Conservation (phyloP, 2,888 invertebrate genomes). For the Cheilosia pagana region DNA sequence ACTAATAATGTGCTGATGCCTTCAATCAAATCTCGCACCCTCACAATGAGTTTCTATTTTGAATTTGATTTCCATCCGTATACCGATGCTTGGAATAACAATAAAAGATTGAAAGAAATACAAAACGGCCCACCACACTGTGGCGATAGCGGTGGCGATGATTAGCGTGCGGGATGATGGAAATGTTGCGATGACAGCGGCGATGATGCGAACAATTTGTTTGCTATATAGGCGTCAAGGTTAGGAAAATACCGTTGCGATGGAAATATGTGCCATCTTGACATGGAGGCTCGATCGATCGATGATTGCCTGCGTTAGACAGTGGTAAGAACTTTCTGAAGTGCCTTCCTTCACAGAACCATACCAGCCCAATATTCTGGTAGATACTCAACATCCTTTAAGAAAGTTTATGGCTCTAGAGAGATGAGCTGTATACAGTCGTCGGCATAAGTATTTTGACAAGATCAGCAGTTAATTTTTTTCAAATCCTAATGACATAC, state of each 20-base stretch:
- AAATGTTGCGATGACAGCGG: conserved; percentile 57
- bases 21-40: conserved; percentile 49
- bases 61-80: conserved; percentile 32
- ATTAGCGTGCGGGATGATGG: conserved; percentile 49
- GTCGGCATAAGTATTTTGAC: too few species aligned
- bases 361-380: too few species aligned
- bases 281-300: not conserved
- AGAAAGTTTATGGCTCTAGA: too few species aligned
- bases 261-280: conserved; percentile 1
- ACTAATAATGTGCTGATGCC: conserved; percentile 61
- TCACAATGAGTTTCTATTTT: conserved; percentile 23
- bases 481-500: too few species aligned
- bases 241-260: conserved; percentile 39
- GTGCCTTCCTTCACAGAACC: too few species aligned
- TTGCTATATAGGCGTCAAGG: conserved; percentile 43
- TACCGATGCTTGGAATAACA: conserved; percentile 65
- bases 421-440: too few species aligned
- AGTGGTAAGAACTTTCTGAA: too few species aligned
- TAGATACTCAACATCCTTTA: too few species aligned
- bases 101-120: conserved; percentile 54
- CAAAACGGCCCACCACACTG: conserved; percentile 43
- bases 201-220: conserved; percentile 63
- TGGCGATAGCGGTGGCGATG: conserved; percentile 50
- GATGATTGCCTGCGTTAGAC: too few species aligned
- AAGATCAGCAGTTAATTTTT: too few species aligned